Evolutionary conservation across 2,888 invertebrate genomes (phyloP).

Genomic region (Drosophila prolongata): DNA sequence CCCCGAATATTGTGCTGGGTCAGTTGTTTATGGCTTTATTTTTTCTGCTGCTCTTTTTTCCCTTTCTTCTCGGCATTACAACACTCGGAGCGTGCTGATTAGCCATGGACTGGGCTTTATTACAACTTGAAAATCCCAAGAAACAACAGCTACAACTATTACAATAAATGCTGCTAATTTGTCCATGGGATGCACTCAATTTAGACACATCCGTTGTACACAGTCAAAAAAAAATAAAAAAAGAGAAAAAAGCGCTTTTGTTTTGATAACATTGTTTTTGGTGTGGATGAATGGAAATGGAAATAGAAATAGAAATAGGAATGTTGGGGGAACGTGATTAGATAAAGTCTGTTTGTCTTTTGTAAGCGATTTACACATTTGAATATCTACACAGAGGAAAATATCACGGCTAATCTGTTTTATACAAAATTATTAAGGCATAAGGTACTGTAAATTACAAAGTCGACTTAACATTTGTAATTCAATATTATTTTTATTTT

Average conservation of each 20-base stretch:
- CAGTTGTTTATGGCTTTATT: slow-evolving; percentile 23
- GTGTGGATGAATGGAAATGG: slow-evolving; percentile 14
- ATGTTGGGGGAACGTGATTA: slow-evolving; percentile 41
- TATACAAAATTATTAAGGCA: no score
- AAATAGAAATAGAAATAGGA: slow-evolving; percentile 21
- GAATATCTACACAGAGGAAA: neutral
- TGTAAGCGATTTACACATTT: slow-evolving; percentile 28
- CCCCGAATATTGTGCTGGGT: slow-evolving; percentile 23
- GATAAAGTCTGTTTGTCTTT: slow-evolving; percentile 38
- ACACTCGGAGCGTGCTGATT: slow-evolving; percentile 8
- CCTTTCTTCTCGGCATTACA: slow-evolving; percentile 5
- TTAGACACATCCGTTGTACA: slow-evolving; percentile 62
- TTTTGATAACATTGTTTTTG: slow-evolving; percentile 33
- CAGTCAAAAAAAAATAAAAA: slow-evolving; percentile 6
- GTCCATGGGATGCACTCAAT: slow-evolving; percentile 64
- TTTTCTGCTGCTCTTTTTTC: neutral
- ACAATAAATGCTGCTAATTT: slow-evolving; percentile 39
- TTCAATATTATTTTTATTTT: no score
- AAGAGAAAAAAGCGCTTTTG: slow-evolving; percentile 13
- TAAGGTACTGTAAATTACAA: no score
- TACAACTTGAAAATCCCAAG: slow-evolving; percentile 7
- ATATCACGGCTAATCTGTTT: neutral
- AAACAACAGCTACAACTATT: slow-evolving; percentile 8
- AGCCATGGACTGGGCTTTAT: slow-evolving; percentile 31
- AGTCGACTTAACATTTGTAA: no score